Evolutionary conservation across 2,113 vertebrate species (phyloP), one percentile per base, ranked within the genome.

Genomic region (Cottus gobio): DNA sequence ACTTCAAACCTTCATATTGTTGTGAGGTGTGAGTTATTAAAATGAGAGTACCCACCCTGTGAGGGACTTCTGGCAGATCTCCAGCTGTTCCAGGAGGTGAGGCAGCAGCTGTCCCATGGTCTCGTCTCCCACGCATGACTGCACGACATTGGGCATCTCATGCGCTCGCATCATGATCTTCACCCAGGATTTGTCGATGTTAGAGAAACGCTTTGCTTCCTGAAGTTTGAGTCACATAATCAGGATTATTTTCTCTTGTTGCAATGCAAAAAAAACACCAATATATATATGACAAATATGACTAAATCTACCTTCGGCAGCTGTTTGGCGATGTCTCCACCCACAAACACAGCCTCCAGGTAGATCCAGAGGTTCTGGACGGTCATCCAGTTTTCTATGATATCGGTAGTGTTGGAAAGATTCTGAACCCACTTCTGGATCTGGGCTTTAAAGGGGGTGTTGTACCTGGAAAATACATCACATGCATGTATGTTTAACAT

Each of bases 291-390:
- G 36, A 3, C 16, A 30, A 61, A 52, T 24, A 4, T 44, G 5
- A 64, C 15, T 44, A 44, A 31, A 39, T 44, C 24, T 80, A 99
- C 98, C 96, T 99, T 98, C 8, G 98, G 98, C 75, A 99, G 95
- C 80, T 99, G 98, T 81, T 97, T 99, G 85, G 97, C 98, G 11
- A 99, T 99, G 87, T 99, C 98, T 84, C 97, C 97, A 9, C 97
- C 97, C 63, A 99, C 96, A 90, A 99, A 99, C 67, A 99, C 96
- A 50, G 98, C 97, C 90, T 99, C 98, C 90, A 99, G 93, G 86
- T 99, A 99, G 92, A 99, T 96, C 98, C 98, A 99, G 42, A 99
- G 87, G 84, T 99, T 99, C 87, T 99, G 98, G 18, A 99, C 97
- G 0, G 93, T 98, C 96, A 99, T 96, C 98, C 98, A 99, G 93